Percentiles rank a stretch among this genome's conserved stretches.
Conservation (phyloP, 1,140 invertebrate genomes). For the Tetragonula clypearis region DNA sequence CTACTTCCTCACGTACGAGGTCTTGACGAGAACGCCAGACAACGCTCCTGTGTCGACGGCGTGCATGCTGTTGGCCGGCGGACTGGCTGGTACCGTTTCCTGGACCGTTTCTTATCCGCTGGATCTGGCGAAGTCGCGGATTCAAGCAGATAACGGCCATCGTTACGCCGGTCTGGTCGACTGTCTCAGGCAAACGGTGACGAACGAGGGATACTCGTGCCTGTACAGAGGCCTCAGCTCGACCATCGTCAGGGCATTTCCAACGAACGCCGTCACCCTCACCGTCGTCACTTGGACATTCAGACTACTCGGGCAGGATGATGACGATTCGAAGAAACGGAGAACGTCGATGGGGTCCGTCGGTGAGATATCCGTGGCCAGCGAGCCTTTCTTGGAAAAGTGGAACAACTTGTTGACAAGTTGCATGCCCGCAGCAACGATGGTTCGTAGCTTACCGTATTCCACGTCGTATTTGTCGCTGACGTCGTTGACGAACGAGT, state of each 20-base stretch:
- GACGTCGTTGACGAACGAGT: background rate
- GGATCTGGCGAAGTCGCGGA: conserved; percentile 94
- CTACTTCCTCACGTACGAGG: conserved; percentile 84
- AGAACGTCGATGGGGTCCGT: background rate
- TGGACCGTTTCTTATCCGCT: conserved; percentile 94
- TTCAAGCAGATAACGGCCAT: conserved; percentile 89
- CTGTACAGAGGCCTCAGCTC: conserved; percentile 88
- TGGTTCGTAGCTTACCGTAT: background rate
- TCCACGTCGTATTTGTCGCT: conserved; percentile 9
- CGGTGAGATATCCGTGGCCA: background rate
- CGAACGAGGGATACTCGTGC: conserved; percentile 86
- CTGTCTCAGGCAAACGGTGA: conserved; percentile 87
- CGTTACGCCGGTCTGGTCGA: conserved; percentile 87
- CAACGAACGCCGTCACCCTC: conserved; percentile 96
- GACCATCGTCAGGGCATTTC: conserved; percentile 92
- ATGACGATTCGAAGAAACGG: background rate
- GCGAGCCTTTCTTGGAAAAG: conserved; percentile 17
- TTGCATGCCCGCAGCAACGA: background rate
- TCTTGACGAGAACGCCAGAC: conserved; percentile 66
- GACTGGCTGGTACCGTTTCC: conserved; percentile 90
- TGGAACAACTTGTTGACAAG: conserved; percentile 35
- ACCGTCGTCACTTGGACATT: conserved; percentile 91
- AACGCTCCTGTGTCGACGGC: conserved; percentile 79
- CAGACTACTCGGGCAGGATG: conserved; percentile 71
- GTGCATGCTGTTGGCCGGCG: conserved; percentile 89